Evolutionary conservation across 1,140 invertebrate genomes (phyloP).

Genomic region (Lasioglossum baleicum): DNA sequence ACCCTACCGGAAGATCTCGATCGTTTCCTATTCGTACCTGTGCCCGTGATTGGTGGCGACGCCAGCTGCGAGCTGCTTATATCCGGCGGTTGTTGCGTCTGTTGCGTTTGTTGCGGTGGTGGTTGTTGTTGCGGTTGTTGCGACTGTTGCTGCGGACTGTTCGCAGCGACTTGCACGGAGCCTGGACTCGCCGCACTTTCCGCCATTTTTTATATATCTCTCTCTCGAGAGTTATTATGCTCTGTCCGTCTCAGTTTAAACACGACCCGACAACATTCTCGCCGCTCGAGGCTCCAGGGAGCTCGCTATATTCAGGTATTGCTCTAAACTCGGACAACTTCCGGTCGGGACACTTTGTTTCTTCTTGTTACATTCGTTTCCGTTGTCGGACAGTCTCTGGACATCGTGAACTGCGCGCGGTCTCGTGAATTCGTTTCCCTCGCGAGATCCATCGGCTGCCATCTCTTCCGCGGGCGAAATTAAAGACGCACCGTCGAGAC

Average conservation of each 20-base stretch:
- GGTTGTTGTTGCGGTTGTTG: conserved; percentile 48
- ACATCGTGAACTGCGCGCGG: not conserved
- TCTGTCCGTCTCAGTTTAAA: not conserved
- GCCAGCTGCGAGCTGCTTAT: conserved; percentile 78
- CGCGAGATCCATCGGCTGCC: conserved; percentile 9
- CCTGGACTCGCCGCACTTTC: conserved; percentile 76
- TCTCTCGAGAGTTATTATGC: conserved; percentile 27
- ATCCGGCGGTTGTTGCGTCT: conserved; percentile 73
- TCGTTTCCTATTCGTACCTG: conserved; percentile 70
- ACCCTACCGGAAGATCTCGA: conserved; percentile 47
- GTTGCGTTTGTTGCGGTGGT: conserved; percentile 51
- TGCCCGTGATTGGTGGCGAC: conserved; percentile 79
- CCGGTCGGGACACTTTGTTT: too few species aligned
- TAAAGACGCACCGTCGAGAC: conserved; percentile 27
- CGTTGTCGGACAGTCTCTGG: not conserved
- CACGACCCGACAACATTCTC: not conserved
- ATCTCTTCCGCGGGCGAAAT: conserved; percentile 29
- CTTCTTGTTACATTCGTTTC: not conserved
- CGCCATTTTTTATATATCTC: conserved; percentile 76
- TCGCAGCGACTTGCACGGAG: conserved; percentile 64
- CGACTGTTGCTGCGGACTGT: conserved; percentile 65
- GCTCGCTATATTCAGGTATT: not conserved
- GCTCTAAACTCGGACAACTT: not conserved
- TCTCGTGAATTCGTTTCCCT: too few species aligned
- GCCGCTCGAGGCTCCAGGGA: not conserved